Base-by-base conservation (phyloP, 2,888 invertebrate species). In the Eurytoma californica region DNA sequence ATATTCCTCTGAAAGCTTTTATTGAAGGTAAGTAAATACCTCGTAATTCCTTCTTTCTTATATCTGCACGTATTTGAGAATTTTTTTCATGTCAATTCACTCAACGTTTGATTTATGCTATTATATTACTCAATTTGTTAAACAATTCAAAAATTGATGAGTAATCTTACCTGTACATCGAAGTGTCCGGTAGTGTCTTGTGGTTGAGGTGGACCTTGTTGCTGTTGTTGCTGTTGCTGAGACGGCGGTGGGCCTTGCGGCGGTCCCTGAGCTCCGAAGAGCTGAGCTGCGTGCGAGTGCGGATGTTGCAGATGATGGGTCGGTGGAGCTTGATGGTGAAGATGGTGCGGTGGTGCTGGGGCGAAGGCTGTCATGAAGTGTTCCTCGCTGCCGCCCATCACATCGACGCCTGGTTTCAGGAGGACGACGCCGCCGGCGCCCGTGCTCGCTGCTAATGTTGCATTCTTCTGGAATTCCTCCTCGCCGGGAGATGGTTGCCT, bases 401-500 rank as follows among this genome's bases (percentile, higher is more conserved):
- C 89, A 78, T 90, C 90, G 24, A 90, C 87, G 82, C 87, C 91
- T 87, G 91, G 93, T 90, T 39, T 39, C 81, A 91, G 88, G 80
- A 92, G 91, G 80, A 92, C 92, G 73, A 93, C 92, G 84, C 91
- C 92, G 83, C 91, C 92, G 9, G 86, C 87, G 14, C 88, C 89
- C 2, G 90, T 87, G 18, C 88, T 89, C 73, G 88, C 89, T 20
- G 87, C 87, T 70, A 90, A 80, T 86, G 89, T 89, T 1, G 89
- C 88, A 85, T 93, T 93, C 87, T 94, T 94, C 82, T 92, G 92
- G 79, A 93, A 91, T 80, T 96, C 96, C 86, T 96, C 96, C 91
- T 97, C 97, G 18, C 96, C 96, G 69, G 97, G 97, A 61, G 97
- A 97, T 82, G 97, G 97, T 91, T 97, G 97, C 86, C 97, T 94